Percentiles rank a stretch among this genome's conserved stretches.
Conservation (phyloP, 1,140 invertebrate species). For the Cherax destructor region DNA sequence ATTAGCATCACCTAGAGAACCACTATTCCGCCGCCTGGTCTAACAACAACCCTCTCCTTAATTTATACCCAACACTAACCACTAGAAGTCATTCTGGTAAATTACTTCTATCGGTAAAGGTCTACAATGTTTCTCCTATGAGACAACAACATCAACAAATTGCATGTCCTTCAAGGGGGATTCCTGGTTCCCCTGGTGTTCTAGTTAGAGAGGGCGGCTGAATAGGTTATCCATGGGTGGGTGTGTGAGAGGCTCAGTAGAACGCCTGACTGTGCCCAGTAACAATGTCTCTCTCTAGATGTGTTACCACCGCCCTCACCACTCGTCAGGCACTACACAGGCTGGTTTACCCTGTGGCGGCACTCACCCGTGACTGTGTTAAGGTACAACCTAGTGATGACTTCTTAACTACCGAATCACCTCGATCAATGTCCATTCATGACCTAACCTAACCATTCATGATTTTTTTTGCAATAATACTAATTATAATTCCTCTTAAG, state of each 20-base stretch:
- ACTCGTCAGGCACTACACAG: background rate
- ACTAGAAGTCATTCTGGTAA: background rate
- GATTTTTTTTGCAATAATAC: no score
- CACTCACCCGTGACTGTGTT: background rate
- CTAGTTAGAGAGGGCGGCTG: background rate
- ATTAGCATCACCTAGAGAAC: background rate
- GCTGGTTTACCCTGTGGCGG: background rate
- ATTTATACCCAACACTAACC: background rate
- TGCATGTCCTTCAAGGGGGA: background rate
- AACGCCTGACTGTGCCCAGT: constrained; percentile 9
- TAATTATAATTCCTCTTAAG: no score
- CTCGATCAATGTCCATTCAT: no score
- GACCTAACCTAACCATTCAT: no score
- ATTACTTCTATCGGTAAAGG: no score
- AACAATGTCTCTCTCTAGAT: constrained; percentile 23
- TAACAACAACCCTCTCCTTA: background rate
- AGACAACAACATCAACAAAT: background rate
- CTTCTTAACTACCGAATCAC: no score
- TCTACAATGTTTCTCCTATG: no score
- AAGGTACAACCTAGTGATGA: background rate
- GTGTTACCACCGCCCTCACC: constrained; percentile 9
- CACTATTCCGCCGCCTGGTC: background rate
- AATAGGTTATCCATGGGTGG: background rate
- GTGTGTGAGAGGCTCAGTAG: constrained; percentile 8
- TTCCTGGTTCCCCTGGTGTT: background rate